phyloP scores from a whole-genome alignment of 2,113 vertebrate genomes.

The Anolis sagrei region DNA sequence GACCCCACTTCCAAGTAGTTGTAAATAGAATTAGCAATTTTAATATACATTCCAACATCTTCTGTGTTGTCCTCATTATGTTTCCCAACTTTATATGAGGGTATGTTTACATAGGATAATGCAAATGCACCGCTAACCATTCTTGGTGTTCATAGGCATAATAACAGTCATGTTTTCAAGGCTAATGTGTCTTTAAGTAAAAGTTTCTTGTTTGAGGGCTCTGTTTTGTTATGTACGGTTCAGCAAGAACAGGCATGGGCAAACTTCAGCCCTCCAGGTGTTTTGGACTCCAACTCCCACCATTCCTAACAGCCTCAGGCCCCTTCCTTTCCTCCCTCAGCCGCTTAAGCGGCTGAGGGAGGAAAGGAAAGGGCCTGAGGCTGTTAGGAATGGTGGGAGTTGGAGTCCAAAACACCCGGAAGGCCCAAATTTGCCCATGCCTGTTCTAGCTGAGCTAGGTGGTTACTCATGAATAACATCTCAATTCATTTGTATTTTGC shows the following conservation, averaged over 20 bases:
- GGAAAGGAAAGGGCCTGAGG: too few relatives aligned
- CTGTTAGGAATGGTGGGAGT: too few relatives aligned
- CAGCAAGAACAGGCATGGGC: too few relatives aligned
- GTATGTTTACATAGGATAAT: not conserved
- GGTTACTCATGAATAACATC: not conserved
- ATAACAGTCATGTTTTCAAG: not conserved
- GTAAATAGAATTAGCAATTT: too few relatives aligned
- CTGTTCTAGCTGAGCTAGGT: not conserved
- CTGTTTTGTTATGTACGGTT: not conserved
- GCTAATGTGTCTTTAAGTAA: not conserved
- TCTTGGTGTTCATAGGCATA: not conserved
- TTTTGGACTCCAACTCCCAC: too few relatives aligned
- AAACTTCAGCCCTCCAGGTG: too few relatives aligned
- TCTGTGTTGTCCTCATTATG: not conserved
- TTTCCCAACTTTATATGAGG: not conserved
- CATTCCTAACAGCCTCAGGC: too few relatives aligned
- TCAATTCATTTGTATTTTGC: not conserved
- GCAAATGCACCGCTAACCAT: not conserved
- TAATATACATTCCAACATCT: not conserved
- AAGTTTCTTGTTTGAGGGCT: not conserved
- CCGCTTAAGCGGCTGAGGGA: too few relatives aligned
- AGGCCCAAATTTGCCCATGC: too few relatives aligned
- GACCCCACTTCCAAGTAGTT: not conserved
- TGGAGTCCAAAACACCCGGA: too few relatives aligned
- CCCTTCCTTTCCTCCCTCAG: too few relatives aligned